Percentiles rank a stretch among this genome's conserved stretches.
Evolutionary conservation across 2,888 invertebrate genomes (phyloP).

Genomic region (Agrochola macilenta): DNA sequence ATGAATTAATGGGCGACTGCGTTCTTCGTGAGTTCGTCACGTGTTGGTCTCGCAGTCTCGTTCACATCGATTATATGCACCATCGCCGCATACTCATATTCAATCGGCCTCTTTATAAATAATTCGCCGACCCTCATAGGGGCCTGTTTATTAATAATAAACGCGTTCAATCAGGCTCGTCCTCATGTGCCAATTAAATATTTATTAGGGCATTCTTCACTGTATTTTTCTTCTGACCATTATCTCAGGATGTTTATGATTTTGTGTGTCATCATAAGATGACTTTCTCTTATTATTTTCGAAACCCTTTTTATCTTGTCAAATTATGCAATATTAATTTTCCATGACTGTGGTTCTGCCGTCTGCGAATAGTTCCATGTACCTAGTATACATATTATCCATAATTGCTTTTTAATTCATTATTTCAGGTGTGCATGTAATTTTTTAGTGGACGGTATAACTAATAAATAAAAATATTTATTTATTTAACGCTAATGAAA

Average conservation of each 20-base stretch:
- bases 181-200: constrained; percentile 83
- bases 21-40: constrained; percentile 29
- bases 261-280: constrained; percentile 51
- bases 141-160: constrained; percentile 83
- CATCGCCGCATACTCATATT: constrained; percentile 78
- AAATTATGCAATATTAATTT: not conserved
- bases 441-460: not conserved
- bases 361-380: not conserved
- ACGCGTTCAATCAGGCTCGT: constrained; percentile 81
- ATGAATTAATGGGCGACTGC: constrained; percentile 14
- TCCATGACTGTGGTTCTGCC: not conserved
- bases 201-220: constrained; percentile 69
- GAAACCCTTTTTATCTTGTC: constrained; percentile 11
- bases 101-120: constrained; percentile 82
- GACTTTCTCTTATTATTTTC: constrained; percentile 36
- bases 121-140: constrained; percentile 82
- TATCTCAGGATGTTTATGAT: constrained; percentile 55
- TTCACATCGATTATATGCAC: constrained; percentile 80
- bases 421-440: not conserved
- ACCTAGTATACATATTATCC: not conserved
- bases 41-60: constrained; percentile 60
- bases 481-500: not conserved
- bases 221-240: constrained; percentile 48
- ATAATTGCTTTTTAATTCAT: not conserved
- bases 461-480: not conserved